A percentile compares a stretch with the other conserved stretches of the same genome.
Conservation (phyloP, 2,113 vertebrate genomes). For the Crotalus horridus region DNA sequence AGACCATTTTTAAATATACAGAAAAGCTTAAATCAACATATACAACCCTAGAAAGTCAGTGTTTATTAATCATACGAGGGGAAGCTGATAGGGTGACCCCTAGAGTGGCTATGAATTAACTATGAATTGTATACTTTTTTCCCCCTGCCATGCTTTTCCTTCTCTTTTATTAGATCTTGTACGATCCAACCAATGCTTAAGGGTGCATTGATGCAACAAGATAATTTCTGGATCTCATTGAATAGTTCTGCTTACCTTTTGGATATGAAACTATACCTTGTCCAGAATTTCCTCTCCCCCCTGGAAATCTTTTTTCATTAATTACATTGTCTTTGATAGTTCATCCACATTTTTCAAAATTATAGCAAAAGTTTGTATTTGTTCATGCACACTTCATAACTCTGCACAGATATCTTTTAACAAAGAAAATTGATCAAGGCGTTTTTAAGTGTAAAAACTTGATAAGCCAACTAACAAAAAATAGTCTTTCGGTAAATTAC, state of each 20-base stretch:
- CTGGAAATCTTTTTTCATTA: background rate
- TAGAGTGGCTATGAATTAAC: background rate
- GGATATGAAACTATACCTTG: constrained; percentile 21
- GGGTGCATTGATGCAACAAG: constrained; percentile 22
- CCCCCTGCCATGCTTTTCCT: background rate
- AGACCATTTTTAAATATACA: background rate
- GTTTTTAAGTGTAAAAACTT: constrained; percentile 2
- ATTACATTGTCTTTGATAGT: constrained; percentile 38
- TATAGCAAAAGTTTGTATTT: constrained; percentile 13
- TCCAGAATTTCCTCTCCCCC: background rate
- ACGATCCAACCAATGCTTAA: constrained; percentile 30
- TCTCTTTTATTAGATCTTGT: background rate
- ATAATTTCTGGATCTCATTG: constrained; percentile 35
- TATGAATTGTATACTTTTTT: background rate
- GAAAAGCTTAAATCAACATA: background rate
- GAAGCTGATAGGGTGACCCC: background rate
- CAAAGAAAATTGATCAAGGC: too few relatives aligned
- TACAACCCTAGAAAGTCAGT: background rate
- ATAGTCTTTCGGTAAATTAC: background rate
- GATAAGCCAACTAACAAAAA: constrained; percentile 27
- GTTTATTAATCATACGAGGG: background rate
- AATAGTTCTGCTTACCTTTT: constrained; percentile 37
- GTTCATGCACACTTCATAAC: constrained; percentile 5
- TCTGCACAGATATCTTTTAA: constrained; percentile 1
- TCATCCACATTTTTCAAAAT: background rate